Evolutionary conservation across 2,888 invertebrate species (phyloP).

Genomic region (Cerastoderma edule): DNA sequence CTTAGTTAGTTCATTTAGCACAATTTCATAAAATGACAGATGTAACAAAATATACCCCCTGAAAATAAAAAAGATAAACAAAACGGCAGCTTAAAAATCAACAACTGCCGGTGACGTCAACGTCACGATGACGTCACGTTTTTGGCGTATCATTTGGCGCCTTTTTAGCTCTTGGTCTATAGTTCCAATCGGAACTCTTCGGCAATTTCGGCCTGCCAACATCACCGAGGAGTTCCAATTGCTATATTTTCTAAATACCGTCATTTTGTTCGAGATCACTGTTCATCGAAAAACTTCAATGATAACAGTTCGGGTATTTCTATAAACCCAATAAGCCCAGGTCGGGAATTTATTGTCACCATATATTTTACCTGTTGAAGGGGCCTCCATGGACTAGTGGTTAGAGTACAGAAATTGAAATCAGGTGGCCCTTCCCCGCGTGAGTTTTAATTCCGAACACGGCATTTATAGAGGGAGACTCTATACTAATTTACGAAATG

Average conservation of each 20-base stretch:
- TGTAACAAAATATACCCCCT: slow-evolving; percentile 9
- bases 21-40: background rate
- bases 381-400: too few species aligned
- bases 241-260: too few species aligned
- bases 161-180: background rate
- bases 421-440: too few species aligned
- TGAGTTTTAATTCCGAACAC: too few species aligned
- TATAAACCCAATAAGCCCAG: too few species aligned
- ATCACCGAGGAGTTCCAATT: too few species aligned
- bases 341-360: too few species aligned
- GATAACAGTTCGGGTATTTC: background rate
- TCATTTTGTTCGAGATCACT: too few species aligned
- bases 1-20: background rate
- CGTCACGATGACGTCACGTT: slow-evolving; percentile 6
- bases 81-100: slow-evolving; percentile 4
- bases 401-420: too few species aligned
- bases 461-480: too few species aligned
- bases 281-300: background rate
- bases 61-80: background rate
- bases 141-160: background rate
- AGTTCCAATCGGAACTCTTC: background rate
- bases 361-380: too few species aligned
- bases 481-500: too few species aligned
- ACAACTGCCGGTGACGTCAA: slow-evolving; percentile 12
- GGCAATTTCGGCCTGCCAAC: background rate